These are phyloP conservation scores for Ochotona curzoniae DNA, from an alignment of 2,113 vertebrate genomes.

Conservation along the genomic window DNA sequence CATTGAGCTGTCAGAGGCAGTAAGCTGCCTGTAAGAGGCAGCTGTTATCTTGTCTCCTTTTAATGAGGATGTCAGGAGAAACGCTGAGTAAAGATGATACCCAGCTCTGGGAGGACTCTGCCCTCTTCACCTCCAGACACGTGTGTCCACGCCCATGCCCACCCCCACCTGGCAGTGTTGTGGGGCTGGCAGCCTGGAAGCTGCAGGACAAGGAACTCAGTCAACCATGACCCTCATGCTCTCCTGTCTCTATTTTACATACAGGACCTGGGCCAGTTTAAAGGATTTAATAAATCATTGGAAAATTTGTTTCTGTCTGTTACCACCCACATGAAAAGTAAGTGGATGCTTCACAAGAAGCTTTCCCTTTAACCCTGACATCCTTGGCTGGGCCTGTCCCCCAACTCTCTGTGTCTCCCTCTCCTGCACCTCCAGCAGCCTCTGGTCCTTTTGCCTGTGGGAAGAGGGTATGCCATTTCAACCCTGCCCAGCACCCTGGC, in stretches of 20 bases:
- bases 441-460: not conserved
- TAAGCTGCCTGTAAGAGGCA: not conserved
- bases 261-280: slow-evolving; percentile 87
- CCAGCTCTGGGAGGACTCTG: not conserved
- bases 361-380: not conserved
- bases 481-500: not conserved
- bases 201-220: not conserved
- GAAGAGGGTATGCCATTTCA: not conserved
- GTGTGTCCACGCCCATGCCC: accelerated
- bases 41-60: slow-evolving; percentile 1
- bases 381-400: not conserved
- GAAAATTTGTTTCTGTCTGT: slow-evolving; percentile 93
- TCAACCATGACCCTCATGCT: not conserved
- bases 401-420: accelerated
- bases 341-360: slow-evolving; percentile 68
- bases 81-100: not conserved
- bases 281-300: slow-evolving; percentile 92
- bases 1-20: not conserved
- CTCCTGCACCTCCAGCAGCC: not conserved
- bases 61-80: not conserved
- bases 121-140: not conserved
- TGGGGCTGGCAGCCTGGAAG: not conserved
- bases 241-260: slow-evolving; percentile 73
- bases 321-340: slow-evolving; percentile 92
- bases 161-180: accelerated